phyloP scores from a whole-genome alignment of 2,113 vertebrate species.

The Pterophyllum scalare region DNA sequence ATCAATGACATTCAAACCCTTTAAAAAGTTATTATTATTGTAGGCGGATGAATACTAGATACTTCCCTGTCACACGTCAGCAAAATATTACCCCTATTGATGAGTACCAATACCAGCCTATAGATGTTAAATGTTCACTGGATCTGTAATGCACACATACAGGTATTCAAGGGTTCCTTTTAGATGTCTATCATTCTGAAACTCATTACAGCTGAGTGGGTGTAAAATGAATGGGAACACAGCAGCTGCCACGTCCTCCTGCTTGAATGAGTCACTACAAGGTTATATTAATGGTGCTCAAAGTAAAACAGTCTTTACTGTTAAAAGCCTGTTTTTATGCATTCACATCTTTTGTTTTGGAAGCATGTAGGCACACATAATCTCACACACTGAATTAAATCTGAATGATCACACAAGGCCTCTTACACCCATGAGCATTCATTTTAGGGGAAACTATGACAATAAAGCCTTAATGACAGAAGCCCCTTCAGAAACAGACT shows the following conservation, averaged over 20 bases:
- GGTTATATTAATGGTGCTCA: conserved; percentile 24
- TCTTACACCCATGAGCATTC: background rate
- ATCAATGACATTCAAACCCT: background rate
- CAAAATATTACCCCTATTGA: background rate
- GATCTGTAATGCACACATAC: conserved; percentile 8
- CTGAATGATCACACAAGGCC: background rate
- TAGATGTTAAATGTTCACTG: background rate
- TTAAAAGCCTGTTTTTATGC: conserved; percentile 3
- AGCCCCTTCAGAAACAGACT: conserved; percentile 1
- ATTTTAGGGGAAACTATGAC: conserved; percentile 1
- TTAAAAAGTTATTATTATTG: background rate
- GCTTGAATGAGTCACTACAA: conserved; percentile 20
- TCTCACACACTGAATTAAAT: conserved; percentile 2
- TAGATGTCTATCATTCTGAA: conserved; percentile 14
- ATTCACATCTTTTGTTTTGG: conserved; percentile 3
- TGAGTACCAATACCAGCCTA: background rate
- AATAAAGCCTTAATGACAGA: conserved; percentile 15
- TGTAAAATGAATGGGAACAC: conserved; percentile 45
- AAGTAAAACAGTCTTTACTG: conserved; percentile 14
- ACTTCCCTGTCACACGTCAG: background rate
- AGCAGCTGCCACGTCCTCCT: conserved; percentile 21
- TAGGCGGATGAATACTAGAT: background rate
- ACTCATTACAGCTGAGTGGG: conserved; percentile 45
- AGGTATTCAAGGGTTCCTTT: background rate
- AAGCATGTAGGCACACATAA: conserved; percentile 29